Evolutionary conservation across 2,888 invertebrate species (phyloP).

Genomic region (Colletes collaris): DNA sequence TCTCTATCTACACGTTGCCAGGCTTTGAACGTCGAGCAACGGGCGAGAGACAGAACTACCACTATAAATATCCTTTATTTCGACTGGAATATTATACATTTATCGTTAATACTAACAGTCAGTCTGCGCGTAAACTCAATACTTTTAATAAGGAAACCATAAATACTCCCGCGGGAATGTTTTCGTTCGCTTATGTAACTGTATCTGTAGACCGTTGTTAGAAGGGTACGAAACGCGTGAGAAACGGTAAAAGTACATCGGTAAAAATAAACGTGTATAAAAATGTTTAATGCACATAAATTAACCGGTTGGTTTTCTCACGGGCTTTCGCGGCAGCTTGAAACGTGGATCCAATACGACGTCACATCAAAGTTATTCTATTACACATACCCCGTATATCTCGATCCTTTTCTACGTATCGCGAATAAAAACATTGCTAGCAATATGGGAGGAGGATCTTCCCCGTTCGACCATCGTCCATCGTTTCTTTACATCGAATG

Average conservation of each 20-base stretch:
- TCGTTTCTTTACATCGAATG: no score
- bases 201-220: no score
- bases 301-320: conserved; percentile 15
- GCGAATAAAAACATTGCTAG: no score
- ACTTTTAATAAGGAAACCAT: neutral
- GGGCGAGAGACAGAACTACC: neutral
- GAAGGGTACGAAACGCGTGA: neutral
- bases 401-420: no score
- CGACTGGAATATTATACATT: conserved; percentile 22
- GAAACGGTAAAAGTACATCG: no score
- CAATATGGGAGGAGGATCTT: no score
- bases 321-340: conserved; percentile 8
- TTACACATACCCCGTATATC: no score
- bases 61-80: conserved; percentile 28
- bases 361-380: no score
- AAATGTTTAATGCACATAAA: neutral
- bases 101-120: conserved; percentile 2
- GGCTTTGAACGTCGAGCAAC: neutral
- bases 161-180: neutral
- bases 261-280: neutral
- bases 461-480: no score
- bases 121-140: neutral
- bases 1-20: neutral
- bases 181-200: neutral
- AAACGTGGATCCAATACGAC: neutral